A percentile compares a stretch with the other conserved stretches of the same genome.
Conservation (phyloP, 2,888 invertebrate species). For the Ecliptopera silaceata region DNA sequence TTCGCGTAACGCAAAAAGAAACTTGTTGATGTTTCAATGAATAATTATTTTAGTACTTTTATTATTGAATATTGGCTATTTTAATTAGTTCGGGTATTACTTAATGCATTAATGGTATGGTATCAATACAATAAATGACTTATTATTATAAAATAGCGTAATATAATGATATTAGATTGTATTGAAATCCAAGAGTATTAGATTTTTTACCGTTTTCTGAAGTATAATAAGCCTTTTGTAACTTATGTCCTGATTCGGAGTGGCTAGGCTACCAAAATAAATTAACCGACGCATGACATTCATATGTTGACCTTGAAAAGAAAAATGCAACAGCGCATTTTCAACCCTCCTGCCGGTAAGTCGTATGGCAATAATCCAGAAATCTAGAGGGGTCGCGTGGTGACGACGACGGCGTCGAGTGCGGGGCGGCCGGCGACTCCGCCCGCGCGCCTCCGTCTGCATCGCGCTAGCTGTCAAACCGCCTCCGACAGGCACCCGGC, state of each 20-base stretch:
- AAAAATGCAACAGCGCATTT: constrained; percentile 67
- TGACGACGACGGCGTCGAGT: constrained; percentile 58
- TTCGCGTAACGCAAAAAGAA: constrained; percentile 27
- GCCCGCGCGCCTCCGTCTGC: constrained; percentile 72
- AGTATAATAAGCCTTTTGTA: neutral
- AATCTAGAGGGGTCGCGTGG: constrained; percentile 60
- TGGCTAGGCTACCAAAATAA: constrained; percentile 18
- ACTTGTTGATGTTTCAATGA: constrained; percentile 25
- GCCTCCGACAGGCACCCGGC: constrained; percentile 79
- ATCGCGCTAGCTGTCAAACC: constrained; percentile 78
- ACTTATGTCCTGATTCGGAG: neutral
- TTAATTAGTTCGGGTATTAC: too few species aligned
- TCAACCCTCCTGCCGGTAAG: constrained; percentile 70
- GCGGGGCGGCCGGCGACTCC: constrained; percentile 64
- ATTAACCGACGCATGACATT: constrained; percentile 29
- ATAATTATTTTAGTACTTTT: constrained; percentile 5
- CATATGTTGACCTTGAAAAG: constrained; percentile 71
- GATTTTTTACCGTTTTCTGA: neutral
- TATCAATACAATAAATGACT: too few species aligned
- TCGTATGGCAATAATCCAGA: constrained; percentile 69
- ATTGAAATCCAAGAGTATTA: too few species aligned
- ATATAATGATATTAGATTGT: too few species aligned
- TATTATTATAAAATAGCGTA: too few species aligned
- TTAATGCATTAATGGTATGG: too few species aligned
- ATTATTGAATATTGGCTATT: too few species aligned